A percentile compares a stretch with the other conserved stretches of the same genome.
Evolutionary conservation across 2,797 vertebrate genomes (phyloP).

Genomic region (Etheostoma nigrum): DNA sequence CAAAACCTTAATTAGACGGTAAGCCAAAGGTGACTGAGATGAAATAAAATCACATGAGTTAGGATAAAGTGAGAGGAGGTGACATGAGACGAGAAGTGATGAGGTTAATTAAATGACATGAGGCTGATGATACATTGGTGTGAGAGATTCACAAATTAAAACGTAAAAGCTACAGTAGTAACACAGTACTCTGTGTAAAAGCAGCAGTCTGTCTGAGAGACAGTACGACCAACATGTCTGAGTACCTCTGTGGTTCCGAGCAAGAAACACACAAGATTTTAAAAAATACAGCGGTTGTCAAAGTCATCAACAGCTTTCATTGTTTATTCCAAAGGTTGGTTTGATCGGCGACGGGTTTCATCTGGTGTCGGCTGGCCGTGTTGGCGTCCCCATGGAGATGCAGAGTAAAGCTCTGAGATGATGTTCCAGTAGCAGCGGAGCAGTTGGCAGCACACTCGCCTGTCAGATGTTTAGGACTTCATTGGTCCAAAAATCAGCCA

Average conservation of each 20-base stretch:
- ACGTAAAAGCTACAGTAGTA: neutral
- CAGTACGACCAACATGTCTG: neutral
- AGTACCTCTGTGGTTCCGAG: neutral
- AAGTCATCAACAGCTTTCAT: conserved; percentile 26
- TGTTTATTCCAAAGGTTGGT: conserved; percentile 34
- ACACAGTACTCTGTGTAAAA: neutral
- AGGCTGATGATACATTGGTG: neutral
- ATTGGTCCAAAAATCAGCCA: conserved; percentile 30
- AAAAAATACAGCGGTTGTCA: conserved; percentile 54
- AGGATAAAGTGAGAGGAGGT: too few relatives aligned
- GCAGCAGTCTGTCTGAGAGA: neutral
- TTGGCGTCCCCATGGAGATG: conserved; percentile 42
- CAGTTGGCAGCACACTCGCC: conserved; percentile 4
- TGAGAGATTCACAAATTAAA: neutral
- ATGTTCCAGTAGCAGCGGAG: conserved; percentile 35
- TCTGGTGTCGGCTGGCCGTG: conserved; percentile 21
- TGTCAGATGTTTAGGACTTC: conserved; percentile 37
- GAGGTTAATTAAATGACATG: neutral
- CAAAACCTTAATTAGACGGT: neutral
- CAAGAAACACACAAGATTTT: conserved; percentile 19
- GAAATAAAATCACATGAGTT: neutral
- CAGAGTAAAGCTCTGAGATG: conserved; percentile 56
- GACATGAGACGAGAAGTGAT: neutral
- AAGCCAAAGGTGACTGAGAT: neutral
- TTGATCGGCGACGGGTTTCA: conserved; percentile 55